A percentile compares a stretch with the other conserved stretches of the same genome.
Conservation (phyloP, 1,140 invertebrate genomes). For the Brachystomella parvula region DNA sequence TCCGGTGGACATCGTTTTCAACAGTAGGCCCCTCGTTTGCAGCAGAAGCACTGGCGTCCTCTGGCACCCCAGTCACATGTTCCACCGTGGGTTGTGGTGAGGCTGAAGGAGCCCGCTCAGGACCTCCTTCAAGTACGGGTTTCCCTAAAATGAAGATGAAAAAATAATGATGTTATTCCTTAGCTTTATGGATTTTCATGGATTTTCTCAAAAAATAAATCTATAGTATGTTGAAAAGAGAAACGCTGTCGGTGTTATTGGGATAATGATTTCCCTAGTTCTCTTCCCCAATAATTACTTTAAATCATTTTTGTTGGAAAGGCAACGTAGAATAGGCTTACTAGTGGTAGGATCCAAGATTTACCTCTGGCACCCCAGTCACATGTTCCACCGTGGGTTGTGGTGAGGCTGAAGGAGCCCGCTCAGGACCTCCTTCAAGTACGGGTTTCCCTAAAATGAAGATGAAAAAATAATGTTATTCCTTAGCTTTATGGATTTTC, state of each 20-base stretch:
- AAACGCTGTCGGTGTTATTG: no score
- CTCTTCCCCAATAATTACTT: no score
- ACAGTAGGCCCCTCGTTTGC: no score
- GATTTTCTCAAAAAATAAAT: no score
- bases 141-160: neutral
- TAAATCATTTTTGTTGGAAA: no score
- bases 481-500: no score
- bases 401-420: neutral
- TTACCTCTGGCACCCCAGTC: neutral
- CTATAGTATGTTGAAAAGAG: no score
- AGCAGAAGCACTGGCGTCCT: neutral
- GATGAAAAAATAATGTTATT: neutral
- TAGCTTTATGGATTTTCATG: no score
- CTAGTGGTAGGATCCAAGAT: constrained; percentile 10
- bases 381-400: neutral
- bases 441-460: neutral
- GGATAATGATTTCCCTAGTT: no score
- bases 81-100: neutral
- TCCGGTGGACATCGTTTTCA: neutral
- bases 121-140: neutral
- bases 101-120: neutral
- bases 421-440: neutral
- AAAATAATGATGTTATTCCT: neutral
- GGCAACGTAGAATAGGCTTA: no score
- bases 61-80: neutral